Evolutionary conservation across 2,113 vertebrate species (phyloP), one percentile per base, ranked within the genome.

Genomic region (Heterocephalus glaber): DNA sequence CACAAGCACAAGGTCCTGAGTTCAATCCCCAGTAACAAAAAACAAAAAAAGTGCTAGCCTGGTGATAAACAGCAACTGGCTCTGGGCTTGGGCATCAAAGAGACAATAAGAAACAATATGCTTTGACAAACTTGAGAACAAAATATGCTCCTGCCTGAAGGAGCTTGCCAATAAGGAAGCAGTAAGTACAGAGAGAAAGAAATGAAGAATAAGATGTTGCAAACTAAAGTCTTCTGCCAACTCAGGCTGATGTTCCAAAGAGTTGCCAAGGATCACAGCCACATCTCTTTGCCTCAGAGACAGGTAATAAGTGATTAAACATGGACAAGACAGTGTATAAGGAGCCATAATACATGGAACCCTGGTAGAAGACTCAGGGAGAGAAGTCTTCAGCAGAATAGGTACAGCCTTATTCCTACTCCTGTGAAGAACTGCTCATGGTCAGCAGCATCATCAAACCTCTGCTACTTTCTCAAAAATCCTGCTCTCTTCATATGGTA

Each of bases 111-210:
- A 95, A 94, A 84, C 80, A 49, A 30, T 85, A 10, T 68, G 33
- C 52, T 95, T 58, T 70, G 49, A 95, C 52, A 94, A 92, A 96
- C 47, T 38, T 93, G n/a, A 87, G 9, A 89, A 95, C 61, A 84
- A 92, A 77, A 87, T 85, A 92, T 28, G 24, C 13, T 86, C 20
- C 38, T 89, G 17, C n/a, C 38, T 66, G 54, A 95, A 79, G 16
- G 2, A 95, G n/a, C 26, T 72, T 85, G 16, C 26, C 70, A 85
- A 82, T 91, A 63, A 85, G 14, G 28, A 74, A 84, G 38, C 0
- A 83, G 2, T 11, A 85, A 24, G 13, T 68, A 26, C 14, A 89
- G 65, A 66, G 44, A 56, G 30, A 33, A 77, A 86, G 41, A 97
- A 76, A 79, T 41, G 6, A 93, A 94, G 19, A 92, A 70, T 2